Percentiles rank a stretch among this genome's conserved stretches.
phyloP scores from a whole-genome alignment of 2,113 vertebrate genomes.

The Chitala chitala region DNA sequence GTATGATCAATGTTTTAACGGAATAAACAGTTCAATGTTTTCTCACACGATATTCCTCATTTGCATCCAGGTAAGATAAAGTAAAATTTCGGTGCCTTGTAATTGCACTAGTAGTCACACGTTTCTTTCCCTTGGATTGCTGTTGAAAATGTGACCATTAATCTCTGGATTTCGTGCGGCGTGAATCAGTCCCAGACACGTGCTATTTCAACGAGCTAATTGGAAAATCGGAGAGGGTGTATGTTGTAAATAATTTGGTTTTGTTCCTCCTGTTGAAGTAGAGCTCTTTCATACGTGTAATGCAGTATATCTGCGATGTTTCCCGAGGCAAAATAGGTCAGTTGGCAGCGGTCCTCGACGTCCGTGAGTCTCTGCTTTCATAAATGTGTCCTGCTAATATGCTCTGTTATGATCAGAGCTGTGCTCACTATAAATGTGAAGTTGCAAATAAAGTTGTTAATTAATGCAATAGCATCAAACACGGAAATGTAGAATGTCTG shows the following conservation, averaged over 20 bases:
- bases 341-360: background rate
- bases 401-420: no score
- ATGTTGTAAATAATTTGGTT: background rate
- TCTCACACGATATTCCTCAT: constrained; percentile 35
- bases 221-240: background rate
- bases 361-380: constrained; percentile 1
- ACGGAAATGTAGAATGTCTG: background rate
- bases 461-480: no score
- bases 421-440: background rate
- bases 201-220: background rate
- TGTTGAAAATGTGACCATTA: background rate
- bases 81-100: constrained; percentile 13
- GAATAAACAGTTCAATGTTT: constrained; percentile 39
- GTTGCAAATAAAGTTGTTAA: background rate
- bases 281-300: constrained; percentile 23
- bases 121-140: constrained; percentile 25
- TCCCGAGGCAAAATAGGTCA: constrained; percentile 53
- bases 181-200: background rate
- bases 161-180: constrained; percentile 22
- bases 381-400: constrained; percentile 15
- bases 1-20: background rate
- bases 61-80: constrained; percentile 49
- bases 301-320: constrained; percentile 26
- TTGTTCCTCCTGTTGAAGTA: background rate
- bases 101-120: background rate